Conservation (phyloP, 1,140 invertebrate species). For the Drosophila simulans region DNA sequence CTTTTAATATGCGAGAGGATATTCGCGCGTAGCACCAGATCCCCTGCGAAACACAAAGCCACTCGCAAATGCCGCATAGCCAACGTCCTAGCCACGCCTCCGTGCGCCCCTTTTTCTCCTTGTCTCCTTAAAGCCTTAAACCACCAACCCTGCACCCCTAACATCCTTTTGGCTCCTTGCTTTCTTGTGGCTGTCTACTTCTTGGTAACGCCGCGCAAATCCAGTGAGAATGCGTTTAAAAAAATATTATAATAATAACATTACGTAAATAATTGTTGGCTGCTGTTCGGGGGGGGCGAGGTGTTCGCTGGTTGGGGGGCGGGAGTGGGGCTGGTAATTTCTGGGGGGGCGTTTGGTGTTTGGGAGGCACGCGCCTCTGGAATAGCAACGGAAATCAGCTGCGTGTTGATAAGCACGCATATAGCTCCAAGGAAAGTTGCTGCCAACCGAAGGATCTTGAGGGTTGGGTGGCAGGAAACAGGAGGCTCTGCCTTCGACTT, state of each 20-base stretch:
- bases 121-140: conserved; percentile 12
- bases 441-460: conserved; percentile 20
- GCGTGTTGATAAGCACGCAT: conserved; percentile 80
- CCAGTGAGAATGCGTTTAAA: conserved; percentile 82
- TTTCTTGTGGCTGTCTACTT: conserved; percentile 40
- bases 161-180: conserved; percentile 14
- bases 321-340: conserved; percentile 10
- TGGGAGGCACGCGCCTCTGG: conserved; percentile 66
- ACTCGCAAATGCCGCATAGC: conserved; percentile 76
- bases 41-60: conserved; percentile 72
- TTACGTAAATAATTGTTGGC: conserved; percentile 82
- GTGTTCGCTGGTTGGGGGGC: neutral
- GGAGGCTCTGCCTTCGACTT: conserved; percentile 26
- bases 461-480: neutral
- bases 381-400: conserved; percentile 80
- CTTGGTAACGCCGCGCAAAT: conserved; percentile 64
- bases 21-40: conserved; percentile 68
- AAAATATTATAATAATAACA: conserved; percentile 83
- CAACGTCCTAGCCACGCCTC: conserved; percentile 54
- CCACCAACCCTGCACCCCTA: conserved; percentile 1
- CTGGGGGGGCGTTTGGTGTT: neutral
- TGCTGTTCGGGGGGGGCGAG: conserved; percentile 32
- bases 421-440: conserved; percentile 45
- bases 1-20: conserved; percentile 82
- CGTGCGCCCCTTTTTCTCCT: neutral